Conservation (phyloP, 2,888 invertebrate species). For the Drosophila percnosoma region DNA sequence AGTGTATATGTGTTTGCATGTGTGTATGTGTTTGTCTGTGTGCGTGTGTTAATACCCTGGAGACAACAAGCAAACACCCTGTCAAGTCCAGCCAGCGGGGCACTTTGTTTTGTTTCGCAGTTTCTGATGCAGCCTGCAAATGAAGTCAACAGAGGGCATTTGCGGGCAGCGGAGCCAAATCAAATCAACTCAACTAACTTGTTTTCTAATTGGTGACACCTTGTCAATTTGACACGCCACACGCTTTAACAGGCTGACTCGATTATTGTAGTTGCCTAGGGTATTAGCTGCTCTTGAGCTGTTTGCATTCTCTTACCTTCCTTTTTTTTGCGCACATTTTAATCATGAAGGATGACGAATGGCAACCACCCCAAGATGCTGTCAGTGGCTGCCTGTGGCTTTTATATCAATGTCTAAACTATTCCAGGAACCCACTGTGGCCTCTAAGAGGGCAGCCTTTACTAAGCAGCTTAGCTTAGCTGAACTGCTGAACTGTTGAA, state of each 20-base stretch:
- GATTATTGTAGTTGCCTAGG: conserved; percentile 50
- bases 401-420: conserved; percentile 76
- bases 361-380: conserved; percentile 53
- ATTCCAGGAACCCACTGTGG: conserved; percentile 59
- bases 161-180: conserved; percentile 20
- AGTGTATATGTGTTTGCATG: neutral
- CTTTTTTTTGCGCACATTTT: conserved; percentile 50
- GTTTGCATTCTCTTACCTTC: conserved; percentile 2
- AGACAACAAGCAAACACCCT: conserved; percentile 33
- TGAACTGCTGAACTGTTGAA: conserved; percentile 8
- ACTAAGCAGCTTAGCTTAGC: conserved; percentile 51
- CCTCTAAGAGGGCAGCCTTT: conserved; percentile 6
- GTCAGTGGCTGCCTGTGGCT: conserved; percentile 62
- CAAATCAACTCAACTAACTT: conserved; percentile 58
- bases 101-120: conserved; percentile 10
- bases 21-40: neutral
- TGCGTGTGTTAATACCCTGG: conserved; percentile 27
- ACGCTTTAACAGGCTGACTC: conserved; percentile 75
- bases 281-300: conserved; percentile 31
- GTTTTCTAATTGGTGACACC: conserved; percentile 84
- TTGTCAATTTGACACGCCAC: conserved; percentile 77
- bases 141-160: conserved; percentile 23
- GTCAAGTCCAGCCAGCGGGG: conserved; percentile 56
- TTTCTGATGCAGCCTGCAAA: conserved; percentile 9
- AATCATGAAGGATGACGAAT: conserved; percentile 64